Evolutionary conservation across 2,888 invertebrate species (phyloP).

Genomic region (Gnatocerus cornutus): DNA sequence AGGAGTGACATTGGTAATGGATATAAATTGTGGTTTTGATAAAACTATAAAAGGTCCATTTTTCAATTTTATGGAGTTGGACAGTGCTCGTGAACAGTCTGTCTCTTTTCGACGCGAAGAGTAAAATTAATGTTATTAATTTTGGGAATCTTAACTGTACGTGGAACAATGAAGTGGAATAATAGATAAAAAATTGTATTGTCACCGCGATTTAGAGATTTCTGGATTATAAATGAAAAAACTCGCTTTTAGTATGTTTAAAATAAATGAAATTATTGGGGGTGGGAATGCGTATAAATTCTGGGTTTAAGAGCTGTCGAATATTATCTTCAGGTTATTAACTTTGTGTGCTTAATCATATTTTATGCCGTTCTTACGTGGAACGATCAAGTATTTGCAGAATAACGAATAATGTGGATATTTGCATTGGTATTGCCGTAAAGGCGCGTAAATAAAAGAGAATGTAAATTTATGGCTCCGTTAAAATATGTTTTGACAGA

Average conservation of each 20-base stretch:
- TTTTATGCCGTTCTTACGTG: conserved; percentile 18
- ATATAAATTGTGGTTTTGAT: not conserved
- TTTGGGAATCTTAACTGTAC: conserved; percentile 32
- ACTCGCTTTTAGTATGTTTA: not conserved
- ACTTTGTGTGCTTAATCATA: conserved; percentile 19
- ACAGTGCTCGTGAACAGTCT: not conserved
- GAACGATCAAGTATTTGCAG: conserved; percentile 2
- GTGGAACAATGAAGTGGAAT: conserved; percentile 18
- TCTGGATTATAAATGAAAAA: conserved; percentile 3
- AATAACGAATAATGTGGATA: conserved; percentile 18
- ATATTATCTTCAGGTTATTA: conserved; percentile 31
- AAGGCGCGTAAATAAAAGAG: conserved; percentile 28
- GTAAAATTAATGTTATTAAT: conserved; percentile 28
- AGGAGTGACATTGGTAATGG: not conserved
- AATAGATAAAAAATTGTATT: conserved; percentile 25
- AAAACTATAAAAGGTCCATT: conserved; percentile 13
- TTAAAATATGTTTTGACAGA: conserved; percentile 50
- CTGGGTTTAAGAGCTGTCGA: conserved; percentile 21
- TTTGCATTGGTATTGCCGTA: conserved; percentile 16
- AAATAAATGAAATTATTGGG: not conserved
- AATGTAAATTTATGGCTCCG: conserved; percentile 43
- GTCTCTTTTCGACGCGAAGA: conserved; percentile 1
- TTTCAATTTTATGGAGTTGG: conserved; percentile 4
- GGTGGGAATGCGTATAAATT: conserved; percentile 12
- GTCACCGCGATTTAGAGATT: not conserved